These are phyloP conservation scores for Hylomyscus alleni DNA, from an alignment of 2,797 vertebrate genomes.

Conservation along the genomic window DNA sequence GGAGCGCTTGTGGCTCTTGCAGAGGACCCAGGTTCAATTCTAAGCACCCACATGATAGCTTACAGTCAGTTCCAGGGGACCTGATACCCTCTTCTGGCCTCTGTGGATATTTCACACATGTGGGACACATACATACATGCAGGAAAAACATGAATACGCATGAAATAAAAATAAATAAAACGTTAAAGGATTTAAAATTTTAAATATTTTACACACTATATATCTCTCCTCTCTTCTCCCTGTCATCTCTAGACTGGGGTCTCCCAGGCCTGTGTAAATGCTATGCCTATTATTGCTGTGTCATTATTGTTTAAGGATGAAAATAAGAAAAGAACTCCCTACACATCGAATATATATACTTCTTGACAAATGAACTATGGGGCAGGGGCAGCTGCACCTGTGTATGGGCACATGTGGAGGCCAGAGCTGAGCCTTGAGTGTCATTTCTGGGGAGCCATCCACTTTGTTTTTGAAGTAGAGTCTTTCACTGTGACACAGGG, in stretches of 20 bases:
- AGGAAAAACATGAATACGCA: background rate
- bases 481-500: background rate
- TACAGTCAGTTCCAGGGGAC: background rate
- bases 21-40: background rate
- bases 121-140: background rate
- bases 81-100: background rate
- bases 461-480: background rate
- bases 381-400: background rate
- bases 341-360: background rate
- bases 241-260: background rate
- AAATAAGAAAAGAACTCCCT: background rate
- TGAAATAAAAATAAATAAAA: background rate
- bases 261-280: too few species aligned
- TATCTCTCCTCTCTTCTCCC: background rate
- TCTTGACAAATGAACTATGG: background rate
- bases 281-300: background rate
- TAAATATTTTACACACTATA: background rate
- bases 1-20: background rate
- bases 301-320: background rate
- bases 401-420: background rate
- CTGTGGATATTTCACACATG: background rate
- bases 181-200: background rate
- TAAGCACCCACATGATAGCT: background rate
- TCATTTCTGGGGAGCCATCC: background rate
- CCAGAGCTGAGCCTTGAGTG: background rate